These are phyloP conservation scores for Sebastes iracundus DNA, from an alignment of 2,797 vertebrate species.

Conservation along the genomic window DNA sequence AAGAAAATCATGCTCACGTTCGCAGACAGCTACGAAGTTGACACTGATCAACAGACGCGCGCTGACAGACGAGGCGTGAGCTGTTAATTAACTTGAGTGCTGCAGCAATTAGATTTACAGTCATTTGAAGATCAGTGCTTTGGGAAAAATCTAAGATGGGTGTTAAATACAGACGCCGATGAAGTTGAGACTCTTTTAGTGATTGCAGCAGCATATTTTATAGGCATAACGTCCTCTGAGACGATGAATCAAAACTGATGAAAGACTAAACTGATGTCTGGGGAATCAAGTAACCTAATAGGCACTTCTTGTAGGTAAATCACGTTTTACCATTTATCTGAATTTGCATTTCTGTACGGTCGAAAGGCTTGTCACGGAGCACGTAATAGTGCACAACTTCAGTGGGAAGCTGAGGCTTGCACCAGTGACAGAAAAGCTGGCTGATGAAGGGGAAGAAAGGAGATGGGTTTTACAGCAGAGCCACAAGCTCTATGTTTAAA, in stretches of 20 bases:
- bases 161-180: slow-evolving; percentile 2
- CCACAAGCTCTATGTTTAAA: background rate
- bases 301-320: background rate
- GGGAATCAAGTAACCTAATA: background rate
- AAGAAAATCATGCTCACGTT: background rate
- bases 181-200: slow-evolving; percentile 12
- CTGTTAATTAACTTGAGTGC: slow-evolving; percentile 49
- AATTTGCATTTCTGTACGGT: background rate
- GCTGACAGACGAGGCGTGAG: background rate
- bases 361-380: background rate
- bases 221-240: background rate
- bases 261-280: background rate
- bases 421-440: background rate
- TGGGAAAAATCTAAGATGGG: slow-evolving; percentile 16
- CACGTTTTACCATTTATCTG: background rate
- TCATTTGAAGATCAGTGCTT: slow-evolving; percentile 36
- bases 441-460: background rate
- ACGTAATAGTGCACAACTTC: background rate
- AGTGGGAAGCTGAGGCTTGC: background rate
- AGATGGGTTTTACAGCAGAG: background rate
- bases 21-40: background rate
- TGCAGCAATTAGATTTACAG: slow-evolving; percentile 28
- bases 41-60: slow-evolving; percentile 12
- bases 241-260: slow-evolving; percentile 19
- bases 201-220: slow-evolving; percentile 13